Evolutionary conservation across 2,888 invertebrate genomes (phyloP), one percentile per base, ranked within the genome.

Genomic region (Eupithecia abbreviata): DNA sequence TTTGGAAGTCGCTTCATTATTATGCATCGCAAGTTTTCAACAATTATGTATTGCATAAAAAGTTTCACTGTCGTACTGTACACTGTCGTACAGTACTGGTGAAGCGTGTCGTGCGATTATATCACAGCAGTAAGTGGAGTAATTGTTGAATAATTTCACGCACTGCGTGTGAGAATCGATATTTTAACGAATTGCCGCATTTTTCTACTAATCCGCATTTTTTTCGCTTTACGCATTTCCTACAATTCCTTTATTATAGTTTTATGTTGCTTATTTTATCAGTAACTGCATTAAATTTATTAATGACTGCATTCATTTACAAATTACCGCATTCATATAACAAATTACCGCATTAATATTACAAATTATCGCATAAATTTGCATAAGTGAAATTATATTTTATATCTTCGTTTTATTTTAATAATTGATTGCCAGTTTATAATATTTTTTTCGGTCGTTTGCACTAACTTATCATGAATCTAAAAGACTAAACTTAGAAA

Each of bases 41-140:
- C 62, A 18, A 42, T 41, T 65, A 41, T 6, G 30, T 13, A 13
- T 66, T 66, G 42, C 66, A 9, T 42, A 66, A 66, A 72, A 72
- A 74, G 43, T 71, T 74, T 77, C 74, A 74, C 77, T 77, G 68
- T 58, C 74, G 69, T 69, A 67, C 66, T 3, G 66, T 55, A 55
- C 45, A 74, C 77, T 77, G 68, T 58, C 74, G 69, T 69, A 67
- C 66, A 6, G 66, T 55, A 55, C 45, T 65, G 41, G 12, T 67
- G n/a, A 49, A 65, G 77, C 74, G 49, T 18, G 55, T 72, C 74
- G 43, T n/a, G 1, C 4, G 62, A 62, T 77, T 71, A 71, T 74
- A 74, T 72, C 55, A 58, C 65, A 18, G 9, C 9, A 62, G 30
- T 42, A 42, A 66, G 13, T 42, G 12, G 65, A 66, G 12, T 66